Evolutionary conservation across 2,888 invertebrate species (phyloP), one percentile per base, ranked within the genome.

Genomic region (Eupeodes latifasciatus): DNA sequence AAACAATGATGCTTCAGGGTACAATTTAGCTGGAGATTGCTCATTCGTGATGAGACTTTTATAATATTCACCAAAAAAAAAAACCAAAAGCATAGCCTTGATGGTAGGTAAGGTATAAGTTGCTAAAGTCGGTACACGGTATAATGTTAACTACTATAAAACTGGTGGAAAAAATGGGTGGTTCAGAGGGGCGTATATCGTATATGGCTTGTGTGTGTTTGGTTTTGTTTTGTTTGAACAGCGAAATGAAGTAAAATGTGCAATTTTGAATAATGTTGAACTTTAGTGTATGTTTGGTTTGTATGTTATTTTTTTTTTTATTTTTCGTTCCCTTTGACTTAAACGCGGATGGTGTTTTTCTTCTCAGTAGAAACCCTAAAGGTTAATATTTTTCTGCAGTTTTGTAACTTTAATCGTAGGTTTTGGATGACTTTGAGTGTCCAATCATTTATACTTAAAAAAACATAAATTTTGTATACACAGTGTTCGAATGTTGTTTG

Each of bases 21-120:
- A 57, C 61, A 34, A 49, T 72, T 72, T 34, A 49, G 59, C 19
- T 62, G n/a, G 67, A 77, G 66, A 81, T 87, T 87, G 77, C 87
- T 87, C 87, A 87, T 81, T 87, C 87, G 84, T 87, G 84, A 87
- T 84, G 84, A 72, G 62, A 77, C 57, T 84, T 77, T 34, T 19
- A 47, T 49, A 27, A 49, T 47, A 84, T 84, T 84, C 80, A 40
- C 40, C 40, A 49, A 62, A 57, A 77, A 66, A 84, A 78, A 57
- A 77, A 66, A 84, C 72, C 75, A 75, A 86, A 79, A 87, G 66
- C 84, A 80, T 77, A 76, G 77, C 80, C 67, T 81, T 76, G 55
- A 36, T 36, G 55, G 47, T 36, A 36, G 40, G 40, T 27, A 2
- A 27, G 27, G 27, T 27, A 27, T 27, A 40, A 40, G 40, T 40